Evolutionary conservation across 2,113 vertebrate genomes (phyloP).

Genomic region (Hemicordylus capensis): DNA sequence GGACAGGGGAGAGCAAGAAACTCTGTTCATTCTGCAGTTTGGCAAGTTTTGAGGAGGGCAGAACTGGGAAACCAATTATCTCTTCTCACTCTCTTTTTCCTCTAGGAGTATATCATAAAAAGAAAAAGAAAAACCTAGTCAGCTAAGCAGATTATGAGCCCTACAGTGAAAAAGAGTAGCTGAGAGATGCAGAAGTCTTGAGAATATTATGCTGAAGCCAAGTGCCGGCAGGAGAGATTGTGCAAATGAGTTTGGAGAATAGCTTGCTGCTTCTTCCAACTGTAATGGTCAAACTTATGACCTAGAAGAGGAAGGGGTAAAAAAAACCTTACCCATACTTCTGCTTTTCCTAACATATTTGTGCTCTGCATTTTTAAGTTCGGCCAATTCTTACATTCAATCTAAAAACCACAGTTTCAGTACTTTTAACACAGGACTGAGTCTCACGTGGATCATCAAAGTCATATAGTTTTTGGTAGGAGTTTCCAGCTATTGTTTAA

Average conservation of each 20-base stretch:
- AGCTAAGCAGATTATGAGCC: slow-evolving; percentile 37
- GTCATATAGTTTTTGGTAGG: neutral
- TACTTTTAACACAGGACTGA: neutral
- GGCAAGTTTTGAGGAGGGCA: slow-evolving; percentile 2
- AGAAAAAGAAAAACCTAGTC: neutral
- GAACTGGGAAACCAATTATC: neutral
- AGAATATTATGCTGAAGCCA: slow-evolving; percentile 22
- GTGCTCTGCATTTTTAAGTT: neutral
- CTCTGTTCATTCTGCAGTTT: neutral
- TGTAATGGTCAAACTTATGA: neutral
- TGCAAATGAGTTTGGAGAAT: slow-evolving; percentile 14
- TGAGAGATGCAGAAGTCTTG: slow-evolving; percentile 37
- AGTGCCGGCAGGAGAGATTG: slow-evolving; percentile 21
- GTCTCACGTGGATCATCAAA: neutral
- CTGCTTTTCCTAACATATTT: neutral
- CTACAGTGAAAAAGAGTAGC: slow-evolving; percentile 24
- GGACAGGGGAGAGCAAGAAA: neutral
- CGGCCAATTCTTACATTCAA: neutral
- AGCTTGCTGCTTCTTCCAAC: neutral
- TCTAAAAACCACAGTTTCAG: neutral
- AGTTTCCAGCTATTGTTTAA: neutral
- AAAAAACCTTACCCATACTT: neutral
- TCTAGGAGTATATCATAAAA: slow-evolving; percentile 26
- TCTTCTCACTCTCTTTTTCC: slow-evolving; percentile 2
- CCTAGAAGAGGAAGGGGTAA: neutral